Base-by-base conservation (phyloP, 2,113 vertebrate genomes). In the Calypte anna region DNA sequence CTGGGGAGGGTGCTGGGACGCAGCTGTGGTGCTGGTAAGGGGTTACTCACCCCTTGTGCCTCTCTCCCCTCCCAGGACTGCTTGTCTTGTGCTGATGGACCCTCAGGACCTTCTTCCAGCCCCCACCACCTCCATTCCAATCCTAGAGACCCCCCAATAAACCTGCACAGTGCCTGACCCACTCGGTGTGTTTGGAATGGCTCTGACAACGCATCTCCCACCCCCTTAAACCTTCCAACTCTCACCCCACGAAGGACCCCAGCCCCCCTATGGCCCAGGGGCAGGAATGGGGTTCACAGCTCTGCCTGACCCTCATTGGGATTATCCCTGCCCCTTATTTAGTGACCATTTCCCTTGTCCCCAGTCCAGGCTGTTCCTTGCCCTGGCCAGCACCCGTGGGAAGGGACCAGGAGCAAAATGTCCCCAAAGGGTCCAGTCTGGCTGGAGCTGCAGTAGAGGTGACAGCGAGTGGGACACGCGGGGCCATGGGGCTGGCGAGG, bases 101-200 rank as follows among this genome's bases (percentile, higher is more conserved):
- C 18, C 67, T 44, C 58, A 16, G 23, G 33, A 73, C 44, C 62
- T 23, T 3, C 2, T 51, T 57, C n/a, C 57, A 53, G 14, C 40
- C 57, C 28, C 31, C 0, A 0, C 4, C 25, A 9, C 43, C 31
- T 31, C 15, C 27, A 3, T 28, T 19, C 12, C 0, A 0, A 4
- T 22, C 38, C 7, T 30, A n/a, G 24, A 89, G 23, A 83, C 78
- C 36, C 48, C 50, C 48, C 55, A 91, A 80, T 94, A 95, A 95
- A 93, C 20, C 95, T 55, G 38, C 31, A 20, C 50, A 55, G 76
- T 4, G 2, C n/a, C 80, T 53, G 63, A 59, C 17, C 2, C 4
- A 9, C 90, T 81, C 25, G 7, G 17, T 24, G 54, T 95, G 20
- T 74, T 31, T 61, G 61, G 31, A 57, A 28, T 57, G 62, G 23